Base-by-base conservation (phyloP, 2,888 invertebrate species). In the Bellardia bayeri region DNA sequence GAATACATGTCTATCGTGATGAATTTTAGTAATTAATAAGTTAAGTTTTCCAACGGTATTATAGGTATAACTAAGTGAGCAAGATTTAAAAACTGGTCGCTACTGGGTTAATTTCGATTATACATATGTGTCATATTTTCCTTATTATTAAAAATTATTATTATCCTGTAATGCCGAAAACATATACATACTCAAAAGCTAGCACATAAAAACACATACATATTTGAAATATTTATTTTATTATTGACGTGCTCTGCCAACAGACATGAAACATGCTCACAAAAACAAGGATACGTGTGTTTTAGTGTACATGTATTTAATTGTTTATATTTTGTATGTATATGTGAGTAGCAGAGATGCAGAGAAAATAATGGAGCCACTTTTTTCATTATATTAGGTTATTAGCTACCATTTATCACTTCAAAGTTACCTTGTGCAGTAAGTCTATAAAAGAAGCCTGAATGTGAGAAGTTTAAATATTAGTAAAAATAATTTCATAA, bases 211-310 rank as follows among this genome's bases (percentile, higher is more conserved):
- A 68, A 49, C 16, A 30, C 33, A 68, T n/a, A 45, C 33, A 69
- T 51, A 45, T 69, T 69, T 49, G 33, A 69, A 69, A 69, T 69
- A 69, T 69, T 69, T 69, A 49, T 69, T 69, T 69, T 69, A 49
- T 69, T 45, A 49, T 33, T 30, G 49, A 69, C 68, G 49, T 69
- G 33, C 9, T 49, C 3, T 40, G 42, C 5, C 16, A 16, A 23
- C 5, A 66, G 3, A 42, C 42, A 66, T n/a, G 8, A 23, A 1
- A 58, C 58, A 33, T 30, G 6, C 5, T 5, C 13, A 33, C 14
- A 61, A 3, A 5, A 5, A 61, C 56, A 56, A 5, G 0, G 11
- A 61, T 23, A 56, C 8, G 23, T 1, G 58, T 23, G 5, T 13
- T n/a, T 61, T n/a, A 61, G n/a, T 37, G 6, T 37, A 0, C 61